Percentiles rank a stretch among this genome's conserved stretches.
These are phyloP conservation scores for Ataeniobius toweri DNA, from an alignment of 2,797 vertebrate genomes.

Conservation along the genomic window DNA sequence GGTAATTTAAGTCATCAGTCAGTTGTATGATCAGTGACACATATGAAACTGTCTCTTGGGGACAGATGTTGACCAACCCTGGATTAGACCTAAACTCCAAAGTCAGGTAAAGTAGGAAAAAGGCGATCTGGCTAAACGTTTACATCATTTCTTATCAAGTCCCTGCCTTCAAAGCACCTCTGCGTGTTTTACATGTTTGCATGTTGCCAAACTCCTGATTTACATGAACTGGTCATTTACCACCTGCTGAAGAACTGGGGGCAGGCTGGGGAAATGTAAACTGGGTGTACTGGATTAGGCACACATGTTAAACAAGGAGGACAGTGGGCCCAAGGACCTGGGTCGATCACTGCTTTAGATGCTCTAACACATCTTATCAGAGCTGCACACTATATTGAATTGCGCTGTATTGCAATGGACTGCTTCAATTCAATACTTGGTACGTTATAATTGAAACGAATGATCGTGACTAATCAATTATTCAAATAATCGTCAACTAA, in stretches of 20 bases:
- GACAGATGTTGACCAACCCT: neutral
- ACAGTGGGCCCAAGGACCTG: neutral
- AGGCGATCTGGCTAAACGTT: neutral
- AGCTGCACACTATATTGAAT: neutral
- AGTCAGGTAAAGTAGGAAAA: neutral
- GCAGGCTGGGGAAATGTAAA: neutral
- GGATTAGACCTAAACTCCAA: neutral
- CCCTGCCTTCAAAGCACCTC: neutral
- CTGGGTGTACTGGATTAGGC: neutral
- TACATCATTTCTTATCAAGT: too few species aligned
- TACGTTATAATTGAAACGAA: neutral
- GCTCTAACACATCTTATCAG: neutral
- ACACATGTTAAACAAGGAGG: neutral
- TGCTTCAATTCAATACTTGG: neutral
- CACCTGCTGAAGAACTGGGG: too few species aligned
- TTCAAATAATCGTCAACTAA: too few species aligned
- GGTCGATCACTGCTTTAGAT: neutral
- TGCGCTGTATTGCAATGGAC: too few species aligned
- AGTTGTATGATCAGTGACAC: neutral
- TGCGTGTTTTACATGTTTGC: neutral
- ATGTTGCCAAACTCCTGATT: neutral
- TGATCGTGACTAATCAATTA: too few species aligned
- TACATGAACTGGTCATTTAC: neutral
- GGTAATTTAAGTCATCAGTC: neutral
- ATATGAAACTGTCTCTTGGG: neutral